Evolutionary conservation across 2,113 vertebrate species (phyloP), one percentile per base, ranked within the genome.

Genomic region (Seriola dumerili): DNA sequence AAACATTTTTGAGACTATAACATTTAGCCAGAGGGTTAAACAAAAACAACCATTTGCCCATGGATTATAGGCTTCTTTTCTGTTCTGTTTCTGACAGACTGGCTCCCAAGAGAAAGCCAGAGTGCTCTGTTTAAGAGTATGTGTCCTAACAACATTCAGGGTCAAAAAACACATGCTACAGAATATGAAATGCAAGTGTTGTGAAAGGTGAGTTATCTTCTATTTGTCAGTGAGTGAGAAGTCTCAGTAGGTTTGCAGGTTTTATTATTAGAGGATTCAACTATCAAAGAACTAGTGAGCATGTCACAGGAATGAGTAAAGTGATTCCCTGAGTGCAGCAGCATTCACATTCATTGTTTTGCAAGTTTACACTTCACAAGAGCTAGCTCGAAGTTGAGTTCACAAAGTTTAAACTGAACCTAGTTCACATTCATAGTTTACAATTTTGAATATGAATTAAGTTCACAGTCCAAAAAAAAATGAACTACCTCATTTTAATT

Each of bases 141-240:
- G 66, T 34, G 68, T 36, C 23, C 52, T 34, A 76, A 54, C 40
- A 57, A 64, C 32, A 76, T 23, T 71, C 65, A 72, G 77, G 69
- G 88, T 78, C 65, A 72, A 54, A 66, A 46, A 32, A 57, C 61
- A 40, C 13, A 23, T 1, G 10, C 50, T 14, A 2, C 9, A 58
- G 32, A 48, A 11, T 59, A 46, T 81, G 65, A 72, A 68, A 81
- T 4, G 4, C 19, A 61, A 52, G 23, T 14, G 55, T 17, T 66
- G 54, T 21, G 59, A 72, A 48, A 65, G 62, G 25, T 59, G 48
- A 68, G 10, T 23, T 48, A 55, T 55, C 8, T 14, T 52, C 12
- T 46, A 38, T n/a, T 19, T 19, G 23, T 38, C 12, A 44, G 55
- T 32, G 23, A 66, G 42, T 59, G 55, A 68, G 58, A 61, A 17